These are phyloP conservation scores for Dolomedes plantarius DNA, from an alignment of 2,888 invertebrate genomes.

Conservation along the genomic window DNA sequence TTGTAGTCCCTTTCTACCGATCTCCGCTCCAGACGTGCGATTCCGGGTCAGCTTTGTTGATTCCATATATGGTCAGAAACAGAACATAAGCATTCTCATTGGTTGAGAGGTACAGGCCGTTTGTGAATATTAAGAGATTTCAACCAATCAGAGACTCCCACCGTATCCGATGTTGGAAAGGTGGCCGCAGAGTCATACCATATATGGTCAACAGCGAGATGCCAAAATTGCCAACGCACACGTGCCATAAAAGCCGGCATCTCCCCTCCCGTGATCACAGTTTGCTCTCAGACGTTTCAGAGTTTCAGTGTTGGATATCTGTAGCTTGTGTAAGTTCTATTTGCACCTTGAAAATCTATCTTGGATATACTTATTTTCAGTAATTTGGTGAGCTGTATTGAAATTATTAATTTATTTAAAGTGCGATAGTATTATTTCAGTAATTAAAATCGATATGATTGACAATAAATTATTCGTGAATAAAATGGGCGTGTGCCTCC, in stretches of 20 bases:
- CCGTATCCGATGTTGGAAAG: constrained; percentile 43
- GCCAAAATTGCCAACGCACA: constrained; percentile 56
- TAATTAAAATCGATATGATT: no score
- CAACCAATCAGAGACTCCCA: constrained; percentile 41
- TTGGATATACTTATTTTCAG: constrained; percentile 50
- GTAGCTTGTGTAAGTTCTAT: constrained; percentile 63
- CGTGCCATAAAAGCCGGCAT: constrained; percentile 71
- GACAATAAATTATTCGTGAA: no score
- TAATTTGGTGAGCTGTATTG: constrained; percentile 55
- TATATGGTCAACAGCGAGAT: constrained; percentile 69
- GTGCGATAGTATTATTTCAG: no score
- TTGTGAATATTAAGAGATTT: constrained; percentile 47
- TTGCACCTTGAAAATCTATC: constrained; percentile 17
- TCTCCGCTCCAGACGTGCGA: constrained; percentile 32
- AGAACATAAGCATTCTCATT: constrained; percentile 30
- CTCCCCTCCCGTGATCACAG: constrained; percentile 31
- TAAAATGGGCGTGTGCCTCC: constrained; percentile 54
- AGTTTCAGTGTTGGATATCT: constrained; percentile 31
- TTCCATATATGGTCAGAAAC: constrained; percentile 70
- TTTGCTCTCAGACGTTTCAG: constrained; percentile 34
- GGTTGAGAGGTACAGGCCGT: constrained; percentile 42
- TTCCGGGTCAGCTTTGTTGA: constrained; percentile 56
- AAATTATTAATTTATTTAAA: background rate
- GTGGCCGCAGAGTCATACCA: constrained; percentile 63
- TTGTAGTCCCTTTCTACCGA: constrained; percentile 42